Base-by-base conservation (phyloP, 2,113 vertebrate species). In the Dendrocopos noguchii region DNA sequence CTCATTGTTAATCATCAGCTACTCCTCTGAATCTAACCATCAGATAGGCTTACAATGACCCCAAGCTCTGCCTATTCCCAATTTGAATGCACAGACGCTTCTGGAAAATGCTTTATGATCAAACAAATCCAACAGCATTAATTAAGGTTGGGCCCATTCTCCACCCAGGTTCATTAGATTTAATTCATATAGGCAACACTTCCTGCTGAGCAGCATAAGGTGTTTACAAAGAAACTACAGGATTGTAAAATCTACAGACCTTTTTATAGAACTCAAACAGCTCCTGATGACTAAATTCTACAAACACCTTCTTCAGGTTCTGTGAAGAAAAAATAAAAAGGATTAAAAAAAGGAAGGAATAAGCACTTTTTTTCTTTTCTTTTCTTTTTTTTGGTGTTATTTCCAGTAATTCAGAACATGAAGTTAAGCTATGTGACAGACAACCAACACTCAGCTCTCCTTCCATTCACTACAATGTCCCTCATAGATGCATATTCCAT, bases 191-290 rank as follows among this genome's bases (percentile, higher is more conserved):
- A 80, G 17, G 34, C 68, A 95, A 78, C 52, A 34, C 11, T 91
- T 95, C 95, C 71, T 67, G 78, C 88, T 93, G 74, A 95, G 94
- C 63, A 94, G 89, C 81, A 93, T 59, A 95, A 95, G 76, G 85
- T 96, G 52, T 96, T 97, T 93, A 97, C 80, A 94, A 94, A 89
- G 65, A 70, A 95, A 88, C 8, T 63, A 91, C 29, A 94, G 87
- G 91, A 88, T 72, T 87, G 39, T 90, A 96, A 90, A 95, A 96
- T 83, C 64, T 78, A 97, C 96, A 94, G 66, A 99, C 99, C 99
- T 99, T 99, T 97, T 98, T 98, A 97, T 99, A 99, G 98, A 99
- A 99, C 60, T 99, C 98, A 95, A 99, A 98, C 71, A 99, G 97
- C 96, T 99, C 98, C 97, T 98, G 96, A 95, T 99, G 99, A 97